A percentile compares a stretch with the other conserved stretches of the same genome.
These are phyloP conservation scores for Drosophila gaucha DNA, from an alignment of 2,888 invertebrate genomes.

Conservation along the genomic window DNA sequence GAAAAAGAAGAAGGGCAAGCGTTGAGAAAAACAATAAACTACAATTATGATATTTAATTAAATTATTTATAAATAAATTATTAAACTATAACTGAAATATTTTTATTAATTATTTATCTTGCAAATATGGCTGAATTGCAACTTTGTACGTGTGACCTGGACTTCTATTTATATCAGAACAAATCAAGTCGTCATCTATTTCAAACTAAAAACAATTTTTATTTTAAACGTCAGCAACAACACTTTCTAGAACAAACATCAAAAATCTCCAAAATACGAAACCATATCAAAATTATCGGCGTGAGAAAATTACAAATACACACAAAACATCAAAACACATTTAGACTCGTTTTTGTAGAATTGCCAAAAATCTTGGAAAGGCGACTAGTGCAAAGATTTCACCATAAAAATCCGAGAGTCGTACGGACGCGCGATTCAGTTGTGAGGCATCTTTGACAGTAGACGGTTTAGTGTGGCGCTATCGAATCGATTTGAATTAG, in stretches of 20 bases:
- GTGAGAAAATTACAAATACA: conserved; percentile 42
- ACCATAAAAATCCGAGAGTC: conserved; percentile 50
- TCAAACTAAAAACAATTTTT: conserved; percentile 28
- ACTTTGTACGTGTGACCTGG: conserved; percentile 5
- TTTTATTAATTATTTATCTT: too few relatives aligned
- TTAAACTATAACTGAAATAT: background rate
- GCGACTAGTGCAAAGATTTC: conserved; percentile 27
- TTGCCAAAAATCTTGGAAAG: conserved; percentile 22
- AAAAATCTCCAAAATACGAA: conserved; percentile 52
- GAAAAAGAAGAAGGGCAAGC: conserved; percentile 93
- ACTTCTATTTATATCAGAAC: conserved; percentile 37
- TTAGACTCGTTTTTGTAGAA: conserved; percentile 36
- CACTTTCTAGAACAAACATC: conserved; percentile 56
- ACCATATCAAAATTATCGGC: conserved; percentile 37
- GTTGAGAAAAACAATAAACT: conserved; percentile 46
- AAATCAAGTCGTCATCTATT: conserved; percentile 45
- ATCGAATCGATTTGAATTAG: background rate
- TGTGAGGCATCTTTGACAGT: conserved; percentile 18
- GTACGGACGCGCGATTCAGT: conserved; percentile 42
- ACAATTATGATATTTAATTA: background rate
- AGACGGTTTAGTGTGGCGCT: conserved; percentile 11
- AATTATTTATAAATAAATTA: background rate
- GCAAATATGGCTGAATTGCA: conserved; percentile 6
- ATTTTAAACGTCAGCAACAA: conserved; percentile 36
- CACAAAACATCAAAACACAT: conserved; percentile 13